Conservation (phyloP, 2,113 vertebrate species). For the Emydocephalus ijimae region DNA sequence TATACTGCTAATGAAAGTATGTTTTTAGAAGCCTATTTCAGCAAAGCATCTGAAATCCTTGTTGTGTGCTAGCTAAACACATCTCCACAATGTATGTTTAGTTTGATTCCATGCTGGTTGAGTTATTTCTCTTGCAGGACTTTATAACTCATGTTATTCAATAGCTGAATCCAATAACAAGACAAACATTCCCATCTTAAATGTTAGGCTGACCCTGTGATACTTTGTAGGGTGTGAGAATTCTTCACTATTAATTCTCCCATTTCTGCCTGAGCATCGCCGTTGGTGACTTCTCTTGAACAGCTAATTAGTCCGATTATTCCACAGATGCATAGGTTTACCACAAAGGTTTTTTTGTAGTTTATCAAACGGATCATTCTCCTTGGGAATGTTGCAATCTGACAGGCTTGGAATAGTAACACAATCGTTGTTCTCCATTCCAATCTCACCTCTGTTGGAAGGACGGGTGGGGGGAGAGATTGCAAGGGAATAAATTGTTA, state of each 20-base stretch:
- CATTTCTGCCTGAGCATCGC: conserved; percentile 62
- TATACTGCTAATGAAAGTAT: background rate
- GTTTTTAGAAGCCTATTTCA: background rate
- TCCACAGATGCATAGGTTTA: conserved; percentile 83
- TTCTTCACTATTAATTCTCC: conserved; percentile 66
- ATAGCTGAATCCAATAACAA: background rate
- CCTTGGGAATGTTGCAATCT: conserved; percentile 77
- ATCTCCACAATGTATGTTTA: background rate
- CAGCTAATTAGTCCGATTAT: conserved; percentile 98
- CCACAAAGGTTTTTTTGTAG: conserved; percentile 80
- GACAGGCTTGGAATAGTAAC: conserved; percentile 84
- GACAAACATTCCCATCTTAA: background rate
- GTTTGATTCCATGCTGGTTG: background rate
- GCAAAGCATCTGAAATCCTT: background rate
- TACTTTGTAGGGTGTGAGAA: conserved; percentile 61
- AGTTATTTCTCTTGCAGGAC: background rate
- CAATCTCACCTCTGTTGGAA: conserved; percentile 34
- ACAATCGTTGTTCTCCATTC: conserved; percentile 52
- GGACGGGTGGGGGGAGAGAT: conserved; percentile 25
- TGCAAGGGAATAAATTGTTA: background rate
- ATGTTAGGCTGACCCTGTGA: conserved; percentile 44
- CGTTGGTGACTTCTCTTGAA: conserved; percentile 77
- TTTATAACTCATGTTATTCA: background rate
- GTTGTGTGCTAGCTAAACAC: background rate
- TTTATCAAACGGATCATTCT: conserved; percentile 91